These are phyloP conservation scores for Petrosia ficiformis DNA, from an alignment of 37 sponge, comb jelly and placozoan genomes.

Conservation along the genomic window DNA sequence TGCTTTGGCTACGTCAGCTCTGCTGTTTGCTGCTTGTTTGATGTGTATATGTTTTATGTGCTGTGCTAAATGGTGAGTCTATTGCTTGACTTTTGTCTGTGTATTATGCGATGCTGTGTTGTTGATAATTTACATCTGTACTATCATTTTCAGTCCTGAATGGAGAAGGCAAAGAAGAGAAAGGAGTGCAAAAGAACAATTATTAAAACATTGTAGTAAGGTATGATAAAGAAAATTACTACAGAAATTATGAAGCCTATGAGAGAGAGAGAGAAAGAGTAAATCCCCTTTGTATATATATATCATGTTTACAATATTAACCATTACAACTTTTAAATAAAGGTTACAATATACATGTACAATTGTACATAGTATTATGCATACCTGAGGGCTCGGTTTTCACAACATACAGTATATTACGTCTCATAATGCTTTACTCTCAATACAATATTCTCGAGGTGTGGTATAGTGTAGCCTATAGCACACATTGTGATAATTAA, in stretches of 20 bases:
- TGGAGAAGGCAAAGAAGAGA: conserved; percentile 2
- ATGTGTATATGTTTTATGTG: conserved; percentile 5
- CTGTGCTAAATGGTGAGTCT: conserved; percentile 5
- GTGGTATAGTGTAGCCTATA: no score
- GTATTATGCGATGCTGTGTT: background rate
- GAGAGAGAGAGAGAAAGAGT: no score
- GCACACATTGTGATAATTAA: no score
- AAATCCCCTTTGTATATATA: no score
- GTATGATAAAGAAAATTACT: background rate
- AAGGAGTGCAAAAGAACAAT: background rate
- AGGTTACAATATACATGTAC: no score
- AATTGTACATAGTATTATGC: no score
- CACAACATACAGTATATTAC: no score
- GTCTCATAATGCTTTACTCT: no score
- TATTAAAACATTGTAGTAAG: conserved; percentile 3
- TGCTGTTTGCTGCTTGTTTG: conserved; percentile 3
- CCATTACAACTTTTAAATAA: no score
- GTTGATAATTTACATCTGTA: background rate
- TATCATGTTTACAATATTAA: no score
- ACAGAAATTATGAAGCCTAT: background rate
- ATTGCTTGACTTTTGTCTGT: background rate
- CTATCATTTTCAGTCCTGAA: background rate
- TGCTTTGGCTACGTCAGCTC: background rate
- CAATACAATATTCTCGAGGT: no score
- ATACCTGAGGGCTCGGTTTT: no score